These are phyloP conservation scores for Carettochelys insculpta DNA, from an alignment of 2,113 vertebrate genomes.

Conservation along the genomic window DNA sequence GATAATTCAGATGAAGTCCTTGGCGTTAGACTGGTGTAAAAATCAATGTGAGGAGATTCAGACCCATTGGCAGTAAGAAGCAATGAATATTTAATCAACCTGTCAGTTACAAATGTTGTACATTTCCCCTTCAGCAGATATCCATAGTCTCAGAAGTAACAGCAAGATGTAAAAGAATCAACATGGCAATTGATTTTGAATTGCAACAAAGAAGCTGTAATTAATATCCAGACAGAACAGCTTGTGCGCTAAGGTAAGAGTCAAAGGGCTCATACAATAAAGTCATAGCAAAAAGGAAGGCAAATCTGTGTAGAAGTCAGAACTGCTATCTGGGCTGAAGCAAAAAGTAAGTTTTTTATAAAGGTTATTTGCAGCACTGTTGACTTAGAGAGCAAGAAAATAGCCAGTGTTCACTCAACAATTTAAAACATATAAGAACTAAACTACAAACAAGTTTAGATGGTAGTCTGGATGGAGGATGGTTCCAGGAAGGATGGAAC, in stretches of 20 bases:
- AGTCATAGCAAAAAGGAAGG: neutral
- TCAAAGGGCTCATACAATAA: neutral
- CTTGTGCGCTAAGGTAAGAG: neutral
- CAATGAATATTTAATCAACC: neutral
- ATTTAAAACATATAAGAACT: neutral
- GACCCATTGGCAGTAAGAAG: neutral
- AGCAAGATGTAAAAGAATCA: neutral
- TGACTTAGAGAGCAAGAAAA: neutral
- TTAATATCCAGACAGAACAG: neutral
- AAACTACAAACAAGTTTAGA: neutral
- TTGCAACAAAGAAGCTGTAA: neutral
- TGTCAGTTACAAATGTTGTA: neutral
- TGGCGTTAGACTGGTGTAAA: neutral
- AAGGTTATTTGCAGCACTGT: neutral
- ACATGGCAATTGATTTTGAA: neutral
- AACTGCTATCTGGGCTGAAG: neutral
- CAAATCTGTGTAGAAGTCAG: neutral
- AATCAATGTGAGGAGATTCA: neutral
- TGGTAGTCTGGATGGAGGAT: neutral
- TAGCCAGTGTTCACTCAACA: neutral
- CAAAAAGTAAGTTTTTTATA: neutral
- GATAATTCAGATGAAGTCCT: neutral
- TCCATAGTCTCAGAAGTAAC: neutral
- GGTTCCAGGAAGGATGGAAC: neutral
- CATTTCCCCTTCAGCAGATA: neutral